A percentile compares a stretch with the other conserved stretches of the same genome.
Conservation (phyloP, 2,888 invertebrate species). For the Willowsia nigromaculata region DNA sequence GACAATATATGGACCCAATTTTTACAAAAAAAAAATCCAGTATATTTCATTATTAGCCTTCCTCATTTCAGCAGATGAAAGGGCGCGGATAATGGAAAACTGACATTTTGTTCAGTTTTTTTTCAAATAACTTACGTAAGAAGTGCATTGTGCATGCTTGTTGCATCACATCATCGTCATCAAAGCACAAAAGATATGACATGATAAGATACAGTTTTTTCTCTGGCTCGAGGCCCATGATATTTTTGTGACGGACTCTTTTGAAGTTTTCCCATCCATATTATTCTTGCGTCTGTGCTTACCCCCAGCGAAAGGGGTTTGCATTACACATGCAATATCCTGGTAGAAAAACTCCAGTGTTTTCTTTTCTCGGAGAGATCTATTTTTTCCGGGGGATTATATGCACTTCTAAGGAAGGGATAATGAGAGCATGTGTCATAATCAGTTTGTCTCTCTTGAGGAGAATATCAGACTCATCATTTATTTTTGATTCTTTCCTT, state of each 20-base stretch:
- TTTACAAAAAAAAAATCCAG: not conserved
- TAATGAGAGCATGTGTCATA: constrained; percentile 52
- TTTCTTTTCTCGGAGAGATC: constrained; percentile 1
- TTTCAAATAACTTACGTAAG: not conserved
- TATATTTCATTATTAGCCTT: constrained; percentile 36
- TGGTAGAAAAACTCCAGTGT: not conserved
- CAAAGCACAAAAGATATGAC: not conserved
- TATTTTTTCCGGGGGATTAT: constrained; percentile 31
- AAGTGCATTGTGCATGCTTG: constrained; percentile 33
- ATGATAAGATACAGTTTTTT: not conserved
- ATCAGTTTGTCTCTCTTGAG: constrained; percentile 49
- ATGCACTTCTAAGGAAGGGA: constrained; percentile 5
- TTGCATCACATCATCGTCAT: not conserved
- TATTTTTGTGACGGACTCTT: not conserved
- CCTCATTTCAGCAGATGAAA: constrained; percentile 1
- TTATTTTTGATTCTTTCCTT: constrained; percentile 25
- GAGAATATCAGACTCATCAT: not conserved
- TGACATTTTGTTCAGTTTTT: not conserved
- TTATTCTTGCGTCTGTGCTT: not conserved
- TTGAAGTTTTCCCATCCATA: constrained; percentile 43
- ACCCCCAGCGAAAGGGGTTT: not conserved
- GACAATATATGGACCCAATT: constrained; percentile 26
- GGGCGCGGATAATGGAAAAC: not conserved
- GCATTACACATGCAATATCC: not conserved
- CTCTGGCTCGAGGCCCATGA: constrained; percentile 35